Evolutionary conservation across 2,888 invertebrate genomes (phyloP), one percentile per base, ranked within the genome.

Genomic region (Caenorhabditis zanzibari): DNA sequence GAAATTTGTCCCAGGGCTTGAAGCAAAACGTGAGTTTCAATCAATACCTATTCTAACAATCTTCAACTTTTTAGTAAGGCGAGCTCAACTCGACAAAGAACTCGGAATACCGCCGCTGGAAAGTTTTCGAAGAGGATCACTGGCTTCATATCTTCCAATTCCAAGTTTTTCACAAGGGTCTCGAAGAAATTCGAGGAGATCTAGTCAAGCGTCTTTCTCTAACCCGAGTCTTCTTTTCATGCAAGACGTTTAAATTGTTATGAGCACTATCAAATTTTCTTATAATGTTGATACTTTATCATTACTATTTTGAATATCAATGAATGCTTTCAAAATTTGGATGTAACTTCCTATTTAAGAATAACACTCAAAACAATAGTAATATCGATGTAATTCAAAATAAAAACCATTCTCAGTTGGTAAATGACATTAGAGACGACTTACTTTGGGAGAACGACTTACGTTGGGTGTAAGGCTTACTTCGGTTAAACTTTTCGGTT

Each of bases 51-150:
- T 7, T 32, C 32, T 32, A 16, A n/a, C 28, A 28, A 52, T 10
- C 26, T 14, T 9, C 5, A 54, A 54, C 2, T 12, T 44, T 85
- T 77, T 72, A 89, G 89, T 89, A 32, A 76, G 89, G 7, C 76
- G 86, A 38, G 89, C 89, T 14, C 89, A 89, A 74, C 73, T 89
- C 22, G 89, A 89, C 75, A 89, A 89, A 79, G 88, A 89, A 58
- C 82, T 89, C 10, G 89, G 89, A 0, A 89, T 89, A 61, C 89
- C 89, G 35, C 89, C 89, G 24, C 28, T 87, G 26, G 89, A 89
- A 59, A 83, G 82, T 41, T 86, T 84, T 54, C 75, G 86, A 44
- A 49, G 89, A 61, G 88, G 87, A 58, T 88, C 88, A 12, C 66
- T 89, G 3, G 89, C 88, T 9, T 85, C 85, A 14, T 89, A 89